Evolutionary conservation across 2,888 invertebrate genomes (phyloP).

Genomic region (Pardosa pseudoannulata): DNA sequence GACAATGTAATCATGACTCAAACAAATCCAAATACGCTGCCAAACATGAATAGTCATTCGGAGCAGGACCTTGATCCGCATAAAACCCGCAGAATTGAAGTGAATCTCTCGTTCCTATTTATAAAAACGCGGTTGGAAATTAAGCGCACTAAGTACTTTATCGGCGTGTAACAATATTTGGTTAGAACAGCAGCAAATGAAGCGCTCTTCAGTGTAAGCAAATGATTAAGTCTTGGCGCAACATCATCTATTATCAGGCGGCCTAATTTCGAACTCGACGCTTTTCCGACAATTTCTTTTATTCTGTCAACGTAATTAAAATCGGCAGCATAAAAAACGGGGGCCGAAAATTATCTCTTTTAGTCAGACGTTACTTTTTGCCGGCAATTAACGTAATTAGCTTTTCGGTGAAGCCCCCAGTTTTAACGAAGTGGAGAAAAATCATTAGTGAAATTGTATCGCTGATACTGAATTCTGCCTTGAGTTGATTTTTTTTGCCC

Average conservation of each 20-base stretch:
- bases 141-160: constrained; percentile 44
- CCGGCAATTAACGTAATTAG: constrained; percentile 72
- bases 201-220: constrained; percentile 66
- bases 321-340: constrained; percentile 59
- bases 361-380: constrained; percentile 71
- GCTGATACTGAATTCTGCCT: constrained; percentile 61
- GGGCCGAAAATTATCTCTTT: constrained; percentile 70
- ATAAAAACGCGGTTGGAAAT: constrained; percentile 53
- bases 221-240: constrained; percentile 55
- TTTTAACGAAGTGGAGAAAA: constrained; percentile 72
- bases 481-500: constrained; percentile 27
- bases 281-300: constrained; percentile 68
- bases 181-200: constrained; percentile 58
- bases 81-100: constrained; percentile 49
- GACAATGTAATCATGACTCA: too few species aligned
- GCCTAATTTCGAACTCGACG: constrained; percentile 64
- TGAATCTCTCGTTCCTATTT: constrained; percentile 22
- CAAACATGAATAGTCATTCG: neutral
- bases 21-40: too few species aligned
- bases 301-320: constrained; percentile 72
- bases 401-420: constrained; percentile 57
- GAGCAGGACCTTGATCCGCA: constrained; percentile 18
- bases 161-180: constrained; percentile 63
- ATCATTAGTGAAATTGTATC: constrained; percentile 72
- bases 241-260: constrained; percentile 62